phyloP scores from a whole-genome alignment of 2,113 vertebrate species.

The Macquaria australasica region DNA sequence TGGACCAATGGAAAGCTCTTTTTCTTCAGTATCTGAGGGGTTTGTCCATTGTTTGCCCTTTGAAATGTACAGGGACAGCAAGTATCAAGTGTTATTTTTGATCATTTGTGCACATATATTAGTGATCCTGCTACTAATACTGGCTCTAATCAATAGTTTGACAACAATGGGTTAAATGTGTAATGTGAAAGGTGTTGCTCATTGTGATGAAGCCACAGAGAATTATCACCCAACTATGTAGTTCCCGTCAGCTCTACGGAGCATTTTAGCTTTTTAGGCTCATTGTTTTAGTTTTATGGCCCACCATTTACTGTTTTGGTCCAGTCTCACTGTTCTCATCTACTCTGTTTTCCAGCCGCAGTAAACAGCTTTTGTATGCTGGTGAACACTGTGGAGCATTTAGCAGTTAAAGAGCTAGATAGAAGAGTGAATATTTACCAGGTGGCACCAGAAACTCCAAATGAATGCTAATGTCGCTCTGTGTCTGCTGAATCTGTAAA shows the following conservation, averaged over 20 bases:
- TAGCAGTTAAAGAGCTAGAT: background rate
- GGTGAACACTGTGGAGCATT: background rate
- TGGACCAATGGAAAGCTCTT: slow-evolving; percentile 15
- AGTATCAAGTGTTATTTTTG: background rate
- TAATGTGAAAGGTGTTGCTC: background rate
- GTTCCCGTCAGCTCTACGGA: background rate
- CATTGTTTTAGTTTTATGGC: slow-evolving; percentile 17
- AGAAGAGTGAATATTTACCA: background rate
- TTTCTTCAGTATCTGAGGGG: background rate
- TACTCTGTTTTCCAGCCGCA: slow-evolving; percentile 3
- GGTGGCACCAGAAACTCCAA: background rate
- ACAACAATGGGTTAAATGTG: slow-evolving; percentile 12
- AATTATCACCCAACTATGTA: background rate
- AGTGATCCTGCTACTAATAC: too few relatives aligned
- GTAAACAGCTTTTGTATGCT: slow-evolving; percentile 1
- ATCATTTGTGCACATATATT: background rate
- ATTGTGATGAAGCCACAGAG: background rate
- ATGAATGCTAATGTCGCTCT: background rate
- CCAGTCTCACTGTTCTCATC: background rate
- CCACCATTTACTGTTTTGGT: slow-evolving; percentile 11
- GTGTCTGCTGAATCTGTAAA: background rate
- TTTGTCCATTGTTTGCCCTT: background rate
- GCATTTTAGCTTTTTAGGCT: slow-evolving; percentile 3
- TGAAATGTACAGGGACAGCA: background rate
- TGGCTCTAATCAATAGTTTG: background rate